A percentile compares a stretch with the other conserved stretches of the same genome.
Evolutionary conservation across 2,113 vertebrate species (phyloP).

Genomic region (Otolemur garnettii): DNA sequence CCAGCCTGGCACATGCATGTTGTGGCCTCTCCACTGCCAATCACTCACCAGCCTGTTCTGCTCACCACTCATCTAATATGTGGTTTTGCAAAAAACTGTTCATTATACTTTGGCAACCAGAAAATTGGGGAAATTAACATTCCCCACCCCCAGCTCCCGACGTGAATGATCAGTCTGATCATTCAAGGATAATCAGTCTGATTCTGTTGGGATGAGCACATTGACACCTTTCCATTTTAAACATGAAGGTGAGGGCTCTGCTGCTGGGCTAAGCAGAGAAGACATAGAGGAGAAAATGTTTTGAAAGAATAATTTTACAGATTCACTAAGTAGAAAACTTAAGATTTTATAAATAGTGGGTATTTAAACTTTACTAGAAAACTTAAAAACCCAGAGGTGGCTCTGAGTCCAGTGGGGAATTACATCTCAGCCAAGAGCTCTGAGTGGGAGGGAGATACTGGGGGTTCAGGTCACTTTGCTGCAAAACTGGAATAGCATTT

Average conservation of each 20-base stretch:
- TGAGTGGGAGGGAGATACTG: no score
- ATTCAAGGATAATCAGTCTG: fast-evolving
- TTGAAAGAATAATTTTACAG: not conserved
- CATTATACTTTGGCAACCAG: not conserved
- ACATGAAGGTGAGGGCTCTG: not conserved
- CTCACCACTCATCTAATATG: fast-evolving
- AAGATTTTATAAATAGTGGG: not conserved
- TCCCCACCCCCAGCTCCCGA: not conserved
- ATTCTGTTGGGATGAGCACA: not conserved
- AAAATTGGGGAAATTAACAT: no score
- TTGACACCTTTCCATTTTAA: not conserved
- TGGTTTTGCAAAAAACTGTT: not conserved
- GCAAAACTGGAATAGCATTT: not conserved
- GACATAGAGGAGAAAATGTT: not conserved
- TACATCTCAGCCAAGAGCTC: not conserved
- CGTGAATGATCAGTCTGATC: no score
- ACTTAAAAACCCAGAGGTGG: not conserved
- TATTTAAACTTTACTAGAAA: not conserved
- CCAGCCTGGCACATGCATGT: fast-evolving
- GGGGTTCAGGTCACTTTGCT: not conserved
- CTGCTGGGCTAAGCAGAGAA: not conserved
- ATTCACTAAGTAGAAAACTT: not conserved
- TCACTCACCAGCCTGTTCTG: fast-evolving
- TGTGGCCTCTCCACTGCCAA: fast-evolving
- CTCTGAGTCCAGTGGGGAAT: fast-evolving